These are phyloP conservation scores for Brachyalestes nurse DNA, from an alignment of 2,797 vertebrate genomes.

Conservation along the genomic window DNA sequence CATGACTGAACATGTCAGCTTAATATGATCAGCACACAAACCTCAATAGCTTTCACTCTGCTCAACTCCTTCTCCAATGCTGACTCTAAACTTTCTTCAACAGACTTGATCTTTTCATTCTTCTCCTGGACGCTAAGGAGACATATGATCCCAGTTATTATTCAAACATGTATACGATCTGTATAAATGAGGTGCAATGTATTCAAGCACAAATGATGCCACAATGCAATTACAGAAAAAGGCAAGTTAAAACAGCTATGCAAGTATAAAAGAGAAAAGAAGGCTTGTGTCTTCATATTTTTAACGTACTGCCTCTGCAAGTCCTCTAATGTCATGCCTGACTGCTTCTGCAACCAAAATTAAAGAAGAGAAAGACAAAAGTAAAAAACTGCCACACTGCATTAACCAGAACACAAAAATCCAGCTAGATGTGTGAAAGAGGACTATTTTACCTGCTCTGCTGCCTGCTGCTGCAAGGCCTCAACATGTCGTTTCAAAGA, in stretches of 20 bases:
- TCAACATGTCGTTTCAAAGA: constrained; percentile 83
- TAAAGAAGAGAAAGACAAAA: constrained; percentile 16
- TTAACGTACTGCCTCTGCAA: constrained; percentile 88
- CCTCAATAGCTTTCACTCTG: constrained; percentile 85
- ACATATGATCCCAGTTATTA: neutral
- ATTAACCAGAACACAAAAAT: constrained; percentile 12
- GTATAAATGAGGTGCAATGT: neutral
- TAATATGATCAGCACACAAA: constrained; percentile 57
- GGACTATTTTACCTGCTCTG: constrained; percentile 77
- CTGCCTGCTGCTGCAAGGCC: constrained; percentile 78
- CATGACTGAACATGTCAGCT: neutral
- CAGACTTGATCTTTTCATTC: constrained; percentile 84
- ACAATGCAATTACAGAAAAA: neutral
- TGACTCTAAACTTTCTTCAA: constrained; percentile 85
- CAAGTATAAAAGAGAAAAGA: neutral
- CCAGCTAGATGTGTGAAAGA: neutral
- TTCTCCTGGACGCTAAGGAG: constrained; percentile 85
- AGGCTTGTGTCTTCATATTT: neutral
- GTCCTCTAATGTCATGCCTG: constrained; percentile 84
- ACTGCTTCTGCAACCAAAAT: constrained; percentile 78
- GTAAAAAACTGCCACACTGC: constrained; percentile 24
- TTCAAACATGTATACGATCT: neutral
- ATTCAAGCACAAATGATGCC: neutral
- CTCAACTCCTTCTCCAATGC: constrained; percentile 80
- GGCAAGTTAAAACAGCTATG: too few relatives aligned